Evolutionary conservation across 2,797 vertebrate species (phyloP), one percentile per base, ranked within the genome.

Genomic region (Poeciliopsis presidionis): DNA sequence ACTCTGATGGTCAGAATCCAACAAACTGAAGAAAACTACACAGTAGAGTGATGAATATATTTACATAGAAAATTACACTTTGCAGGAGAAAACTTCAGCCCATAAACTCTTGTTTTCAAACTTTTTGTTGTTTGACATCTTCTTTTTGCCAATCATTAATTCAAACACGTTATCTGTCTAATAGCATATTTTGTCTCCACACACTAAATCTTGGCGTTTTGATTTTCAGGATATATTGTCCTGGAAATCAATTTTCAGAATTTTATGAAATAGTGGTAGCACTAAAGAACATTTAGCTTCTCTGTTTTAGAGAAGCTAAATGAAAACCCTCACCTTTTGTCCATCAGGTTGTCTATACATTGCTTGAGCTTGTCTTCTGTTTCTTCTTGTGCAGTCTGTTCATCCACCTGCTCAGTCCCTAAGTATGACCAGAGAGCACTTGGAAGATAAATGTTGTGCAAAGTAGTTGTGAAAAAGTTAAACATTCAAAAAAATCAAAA

Each of bases 321-420:
- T 67, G 4, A 41, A 41, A 16, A 57, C 0, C 2, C 59, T 84
- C 61, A 92, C 91, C 98, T 98, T 93, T 97, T 99, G 73, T 98
- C 97, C 90, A 95, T 97, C 72, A 99, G 94, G 86, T 92, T 96
- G 89, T 98, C 98, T 73, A 99, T 97, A 84, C 95, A 96, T 75
- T 97, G 97, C 85, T 96, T 99, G 81, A 99, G 94, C 87, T 97
- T 98, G 91, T 98, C 97, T 88, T 98, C 97, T 0, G 93, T 95
- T 87, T 97, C 96, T 79, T 98, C 98, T 91, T 97, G 96, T 55
- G 96, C 97, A 18, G 96, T 95, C 88, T 95, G 96, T 75, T 97
- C 96, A 57, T 97, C 96, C 59, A 95, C 93, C 0, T 92, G 93
- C 72, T 98, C 97, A 0, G 87, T 94, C 79, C 96, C 97, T 97